Evolutionary conservation across 2,797 vertebrate genomes (phyloP).

Genomic region (Onychomys torridus): DNA sequence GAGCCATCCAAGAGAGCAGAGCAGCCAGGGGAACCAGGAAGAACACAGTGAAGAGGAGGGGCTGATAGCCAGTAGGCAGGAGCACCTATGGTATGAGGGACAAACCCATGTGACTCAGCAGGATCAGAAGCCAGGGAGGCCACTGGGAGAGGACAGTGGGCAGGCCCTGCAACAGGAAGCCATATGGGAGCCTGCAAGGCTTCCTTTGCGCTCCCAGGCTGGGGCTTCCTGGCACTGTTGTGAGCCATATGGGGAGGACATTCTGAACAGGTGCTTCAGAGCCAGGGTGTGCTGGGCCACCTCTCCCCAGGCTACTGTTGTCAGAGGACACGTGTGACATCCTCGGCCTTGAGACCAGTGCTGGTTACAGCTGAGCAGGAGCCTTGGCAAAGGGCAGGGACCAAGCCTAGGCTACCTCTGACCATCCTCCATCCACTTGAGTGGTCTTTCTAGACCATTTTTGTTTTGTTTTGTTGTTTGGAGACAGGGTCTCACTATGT

Average conservation of each 20-base stretch:
- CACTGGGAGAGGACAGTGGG: background rate
- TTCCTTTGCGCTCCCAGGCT: background rate
- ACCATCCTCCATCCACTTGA: background rate
- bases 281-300: no score
- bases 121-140: background rate
- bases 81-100: background rate
- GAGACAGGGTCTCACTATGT: background rate
- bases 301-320: background rate
- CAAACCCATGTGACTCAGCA: background rate
- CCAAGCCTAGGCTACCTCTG: background rate
- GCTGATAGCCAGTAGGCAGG: background rate
- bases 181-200: background rate
- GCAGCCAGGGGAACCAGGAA: rapidly evolving
- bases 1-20: rapidly evolving
- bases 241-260: background rate
- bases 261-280: background rate
- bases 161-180: background rate
- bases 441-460: background rate
- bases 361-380: background rate
- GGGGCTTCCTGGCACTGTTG: background rate
- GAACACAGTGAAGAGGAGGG: rapidly evolving
- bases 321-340: background rate
- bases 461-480: background rate
- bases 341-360: background rate
- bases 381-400: background rate